A percentile compares a stretch with the other conserved stretches of the same genome.
Conservation (phyloP, 1,140 invertebrate genomes). For the Eueides isabella region DNA sequence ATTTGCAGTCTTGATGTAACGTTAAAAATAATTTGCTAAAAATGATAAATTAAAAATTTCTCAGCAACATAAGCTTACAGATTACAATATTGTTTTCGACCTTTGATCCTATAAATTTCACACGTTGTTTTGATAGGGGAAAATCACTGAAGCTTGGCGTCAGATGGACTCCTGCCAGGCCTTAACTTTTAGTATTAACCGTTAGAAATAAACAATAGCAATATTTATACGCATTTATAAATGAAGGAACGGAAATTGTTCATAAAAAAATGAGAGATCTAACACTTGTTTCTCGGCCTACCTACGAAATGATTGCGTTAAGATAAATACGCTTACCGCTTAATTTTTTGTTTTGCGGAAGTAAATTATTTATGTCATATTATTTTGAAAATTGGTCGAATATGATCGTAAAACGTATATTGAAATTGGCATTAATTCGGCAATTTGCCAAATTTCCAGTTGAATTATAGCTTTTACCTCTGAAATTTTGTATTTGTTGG, state of each 20-base stretch:
- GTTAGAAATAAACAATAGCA: background rate
- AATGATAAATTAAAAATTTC: no score
- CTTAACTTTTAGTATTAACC: slow-evolving; percentile 17
- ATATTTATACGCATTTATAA: background rate
- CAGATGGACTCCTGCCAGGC: slow-evolving; percentile 62
- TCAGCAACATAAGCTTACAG: background rate
- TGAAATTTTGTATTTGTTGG: background rate
- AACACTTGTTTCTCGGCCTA: no score
- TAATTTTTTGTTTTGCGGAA: background rate
- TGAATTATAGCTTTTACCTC: background rate
- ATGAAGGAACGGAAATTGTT: background rate
- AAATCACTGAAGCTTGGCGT: slow-evolving; percentile 58
- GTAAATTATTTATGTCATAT: background rate
- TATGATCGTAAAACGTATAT: slow-evolving; percentile 7
- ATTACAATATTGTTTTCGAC: background rate
- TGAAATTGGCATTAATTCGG: slow-evolving; percentile 7
- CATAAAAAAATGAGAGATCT: no score
- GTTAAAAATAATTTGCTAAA: no score
- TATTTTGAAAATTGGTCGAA: background rate
- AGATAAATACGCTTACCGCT: no score
- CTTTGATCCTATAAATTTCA: slow-evolving; percentile 7
- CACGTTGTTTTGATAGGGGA: slow-evolving; percentile 49
- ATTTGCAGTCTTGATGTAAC: background rate
- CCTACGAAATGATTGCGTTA: no score
- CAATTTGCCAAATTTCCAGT: slow-evolving; percentile 11